Conservation (phyloP, 2,888 invertebrate species). For the Tanypteryx hageni region DNA sequence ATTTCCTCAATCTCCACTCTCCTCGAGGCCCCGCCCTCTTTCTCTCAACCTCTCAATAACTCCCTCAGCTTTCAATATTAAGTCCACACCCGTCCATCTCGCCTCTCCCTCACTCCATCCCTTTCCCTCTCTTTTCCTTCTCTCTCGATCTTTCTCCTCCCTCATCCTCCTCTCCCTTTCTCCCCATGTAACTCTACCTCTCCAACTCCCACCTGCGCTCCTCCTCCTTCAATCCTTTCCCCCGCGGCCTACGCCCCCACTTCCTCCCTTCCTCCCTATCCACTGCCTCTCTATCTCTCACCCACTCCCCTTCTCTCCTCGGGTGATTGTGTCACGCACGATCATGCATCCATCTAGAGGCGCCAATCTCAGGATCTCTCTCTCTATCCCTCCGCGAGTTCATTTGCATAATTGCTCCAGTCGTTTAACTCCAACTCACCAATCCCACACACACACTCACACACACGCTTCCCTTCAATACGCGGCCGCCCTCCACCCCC, state of each 20-base stretch:
- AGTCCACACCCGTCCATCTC: background rate
- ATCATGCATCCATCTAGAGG: conserved; percentile 47
- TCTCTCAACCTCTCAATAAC: background rate
- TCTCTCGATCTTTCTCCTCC: background rate
- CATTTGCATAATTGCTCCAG: conserved; percentile 61
- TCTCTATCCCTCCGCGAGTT: background rate
- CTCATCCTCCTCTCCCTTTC: background rate
- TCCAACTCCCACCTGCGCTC: no score
- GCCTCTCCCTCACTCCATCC: background rate
- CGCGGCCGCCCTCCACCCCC: background rate
- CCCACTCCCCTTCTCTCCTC: background rate
- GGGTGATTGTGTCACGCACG: conserved; percentile 56
- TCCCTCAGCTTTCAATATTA: background rate
- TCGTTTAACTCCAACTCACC: conserved; percentile 58
- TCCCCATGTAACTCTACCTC: no score
- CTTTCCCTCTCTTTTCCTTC: background rate
- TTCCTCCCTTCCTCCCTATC: background rate
- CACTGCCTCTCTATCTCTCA: background rate
- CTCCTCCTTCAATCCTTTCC: background rate
- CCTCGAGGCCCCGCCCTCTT: background rate
- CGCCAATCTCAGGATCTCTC: conserved; percentile 25
- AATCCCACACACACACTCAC: conserved; percentile 45
- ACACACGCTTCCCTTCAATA: background rate
- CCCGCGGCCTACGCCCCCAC: background rate
- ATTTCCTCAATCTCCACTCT: background rate